A percentile compares a stretch with the other conserved stretches of the same genome.
phyloP scores from a whole-genome alignment of 64 coral and sea anemone genomes.

The Pocillopora verrucosa region DNA sequence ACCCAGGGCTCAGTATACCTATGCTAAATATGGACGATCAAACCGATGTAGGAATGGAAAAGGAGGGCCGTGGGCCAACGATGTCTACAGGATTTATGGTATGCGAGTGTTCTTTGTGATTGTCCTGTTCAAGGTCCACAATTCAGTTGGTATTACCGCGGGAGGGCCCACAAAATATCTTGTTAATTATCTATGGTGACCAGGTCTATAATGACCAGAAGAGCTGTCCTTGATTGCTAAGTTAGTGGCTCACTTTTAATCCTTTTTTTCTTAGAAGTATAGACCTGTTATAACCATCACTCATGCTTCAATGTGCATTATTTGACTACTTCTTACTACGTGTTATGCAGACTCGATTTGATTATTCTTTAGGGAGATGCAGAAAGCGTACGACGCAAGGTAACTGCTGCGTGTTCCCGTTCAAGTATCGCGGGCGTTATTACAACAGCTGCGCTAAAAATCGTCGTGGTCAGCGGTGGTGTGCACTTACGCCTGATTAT shows the following conservation, averaged over 20 bases:
- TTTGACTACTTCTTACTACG: too few relatives aligned
- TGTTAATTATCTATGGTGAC: too few relatives aligned
- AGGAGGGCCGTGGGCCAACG: constrained; percentile 63
- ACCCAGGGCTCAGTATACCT: constrained; percentile 14
- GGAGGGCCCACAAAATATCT: too few relatives aligned
- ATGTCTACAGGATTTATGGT: constrained; percentile 51
- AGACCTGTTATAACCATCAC: background rate
- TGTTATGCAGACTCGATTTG: background rate
- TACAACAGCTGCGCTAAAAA: constrained; percentile 45
- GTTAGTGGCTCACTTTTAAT: too few relatives aligned
- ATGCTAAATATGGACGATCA: constrained; percentile 44
- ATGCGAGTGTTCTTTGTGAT: background rate
- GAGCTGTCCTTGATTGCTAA: too few relatives aligned
- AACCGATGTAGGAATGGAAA: constrained; percentile 34
- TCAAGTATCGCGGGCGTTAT: constrained; percentile 22
- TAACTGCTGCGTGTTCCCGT: constrained; percentile 57
- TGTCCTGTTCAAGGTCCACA: background rate
- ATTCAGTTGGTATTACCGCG: too few relatives aligned
- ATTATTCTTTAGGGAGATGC: constrained; percentile 27
- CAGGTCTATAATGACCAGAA: too few relatives aligned
- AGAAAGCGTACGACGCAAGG: constrained; percentile 20
- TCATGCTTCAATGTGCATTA: too few relatives aligned
- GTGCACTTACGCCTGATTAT: constrained; percentile 37
- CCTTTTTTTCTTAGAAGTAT: too few relatives aligned
- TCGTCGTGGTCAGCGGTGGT: constrained; percentile 32